These are phyloP conservation scores for Oncorhynchus clarkii DNA, from an alignment of 2,113 vertebrate genomes.

Conservation along the genomic window DNA sequence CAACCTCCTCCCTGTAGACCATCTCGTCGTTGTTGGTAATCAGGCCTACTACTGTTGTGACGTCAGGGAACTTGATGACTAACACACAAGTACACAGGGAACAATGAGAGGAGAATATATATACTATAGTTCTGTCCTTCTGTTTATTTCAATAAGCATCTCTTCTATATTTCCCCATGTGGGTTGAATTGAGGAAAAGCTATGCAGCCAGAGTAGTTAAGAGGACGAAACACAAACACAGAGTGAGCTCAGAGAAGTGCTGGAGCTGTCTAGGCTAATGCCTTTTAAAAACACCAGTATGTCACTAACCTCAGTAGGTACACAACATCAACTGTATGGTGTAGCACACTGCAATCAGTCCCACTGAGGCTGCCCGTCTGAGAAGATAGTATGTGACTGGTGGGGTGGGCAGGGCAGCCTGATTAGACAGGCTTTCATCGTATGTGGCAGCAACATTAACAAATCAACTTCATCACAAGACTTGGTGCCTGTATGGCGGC, in stretches of 20 bases:
- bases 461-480: constrained; percentile 43
- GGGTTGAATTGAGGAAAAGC: constrained; percentile 4
- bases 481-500: constrained; percentile 22
- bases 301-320: background rate
- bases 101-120: too few relatives aligned
- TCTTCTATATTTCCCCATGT: background rate
- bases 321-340: background rate
- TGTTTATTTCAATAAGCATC: constrained; percentile 14
- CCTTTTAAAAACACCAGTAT: background rate
- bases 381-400: constrained; percentile 28
- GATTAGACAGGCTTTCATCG: constrained; percentile 33
- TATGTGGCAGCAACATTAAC: constrained; percentile 44
- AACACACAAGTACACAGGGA: too few relatives aligned
- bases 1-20: too few relatives aligned
- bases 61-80: too few relatives aligned
- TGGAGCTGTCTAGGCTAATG: constrained; percentile 8
- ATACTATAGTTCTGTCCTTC: background rate
- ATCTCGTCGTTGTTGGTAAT: too few relatives aligned
- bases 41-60: too few relatives aligned
- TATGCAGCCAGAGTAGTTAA: constrained; percentile 6
- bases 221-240: background rate
- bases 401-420: background rate
- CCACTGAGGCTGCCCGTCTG: constrained; percentile 6
- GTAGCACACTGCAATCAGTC: background rate
- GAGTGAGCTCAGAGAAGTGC: background rate